Percentiles rank a stretch among this genome's conserved stretches.
These are phyloP conservation scores for Aricia artaxerxes DNA, from an alignment of 2,888 invertebrate genomes.

Conservation along the genomic window DNA sequence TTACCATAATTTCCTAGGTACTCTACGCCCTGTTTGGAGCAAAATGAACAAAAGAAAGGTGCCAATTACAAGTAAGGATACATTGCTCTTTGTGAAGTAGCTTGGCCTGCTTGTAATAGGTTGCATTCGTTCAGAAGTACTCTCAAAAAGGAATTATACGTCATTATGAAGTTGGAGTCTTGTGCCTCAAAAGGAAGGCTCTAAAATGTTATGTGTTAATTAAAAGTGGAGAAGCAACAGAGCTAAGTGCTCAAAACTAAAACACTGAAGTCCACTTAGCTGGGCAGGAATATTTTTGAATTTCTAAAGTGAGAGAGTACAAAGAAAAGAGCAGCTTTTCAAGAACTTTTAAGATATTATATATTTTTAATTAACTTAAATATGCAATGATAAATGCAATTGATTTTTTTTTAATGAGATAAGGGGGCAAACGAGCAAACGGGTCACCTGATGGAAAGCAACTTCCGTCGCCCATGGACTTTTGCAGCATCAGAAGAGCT, in stretches of 20 bases:
- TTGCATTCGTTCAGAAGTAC: background rate
- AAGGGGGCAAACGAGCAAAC: no score
- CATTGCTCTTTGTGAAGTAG: background rate
- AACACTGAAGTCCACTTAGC: slow-evolving; percentile 12
- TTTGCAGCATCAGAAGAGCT: no score
- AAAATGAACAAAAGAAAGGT: background rate
- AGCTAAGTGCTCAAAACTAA: slow-evolving; percentile 8
- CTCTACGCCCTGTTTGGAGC: background rate
- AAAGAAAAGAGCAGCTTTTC: background rate
- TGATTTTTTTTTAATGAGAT: no score
- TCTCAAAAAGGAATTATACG: slow-evolving; percentile 13
- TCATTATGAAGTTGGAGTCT: slow-evolving; percentile 20
- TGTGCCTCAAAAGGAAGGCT: background rate
- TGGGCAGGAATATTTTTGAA: background rate
- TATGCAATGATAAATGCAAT: background rate
- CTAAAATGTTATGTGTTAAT: slow-evolving; percentile 7
- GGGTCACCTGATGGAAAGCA: no score
- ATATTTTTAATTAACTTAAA: no score
- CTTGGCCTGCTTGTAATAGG: background rate
- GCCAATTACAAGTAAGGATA: background rate
- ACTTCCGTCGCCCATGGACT: no score
- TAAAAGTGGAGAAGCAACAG: background rate
- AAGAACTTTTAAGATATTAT: background rate
- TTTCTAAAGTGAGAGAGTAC: background rate
- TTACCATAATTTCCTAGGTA: background rate